A percentile compares a stretch with the other conserved stretches of the same genome.
phyloP scores from a whole-genome alignment of 1,140 invertebrate genomes.

The Oncopeltus fasciatus region DNA sequence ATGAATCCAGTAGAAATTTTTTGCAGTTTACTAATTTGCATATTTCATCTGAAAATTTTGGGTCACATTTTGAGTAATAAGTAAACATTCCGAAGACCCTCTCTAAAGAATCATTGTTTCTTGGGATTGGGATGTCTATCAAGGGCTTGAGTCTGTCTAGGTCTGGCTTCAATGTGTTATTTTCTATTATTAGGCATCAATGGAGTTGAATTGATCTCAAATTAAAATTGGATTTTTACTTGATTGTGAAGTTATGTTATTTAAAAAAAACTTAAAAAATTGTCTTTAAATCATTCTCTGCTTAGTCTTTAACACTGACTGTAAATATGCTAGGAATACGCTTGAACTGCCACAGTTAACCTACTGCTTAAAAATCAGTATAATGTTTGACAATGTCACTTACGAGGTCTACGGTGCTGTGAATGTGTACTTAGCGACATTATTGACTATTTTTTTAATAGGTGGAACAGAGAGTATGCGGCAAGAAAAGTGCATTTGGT shows the following conservation, averaged over 20 bases:
- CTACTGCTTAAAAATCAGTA: no score
- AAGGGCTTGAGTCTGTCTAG: neutral
- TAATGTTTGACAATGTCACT: no score
- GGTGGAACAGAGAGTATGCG: neutral
- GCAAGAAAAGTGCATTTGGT: neutral
- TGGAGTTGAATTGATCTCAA: neutral
- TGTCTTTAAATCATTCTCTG: neutral
- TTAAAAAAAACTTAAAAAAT: neutral
- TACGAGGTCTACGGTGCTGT: no score
- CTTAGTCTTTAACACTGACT: neutral
- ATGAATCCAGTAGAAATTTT: no score
- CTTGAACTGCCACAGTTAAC: no score
- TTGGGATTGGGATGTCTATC: neutral
- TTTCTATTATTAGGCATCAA: neutral
- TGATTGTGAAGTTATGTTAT: neutral
- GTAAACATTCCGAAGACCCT: neutral
- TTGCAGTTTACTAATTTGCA: neutral
- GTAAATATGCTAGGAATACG: no score
- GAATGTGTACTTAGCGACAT: no score
- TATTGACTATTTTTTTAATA: no score
- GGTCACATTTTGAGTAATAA: neutral
- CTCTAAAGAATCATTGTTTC: neutral
- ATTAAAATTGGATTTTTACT: neutral
- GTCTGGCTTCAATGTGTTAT: neutral
- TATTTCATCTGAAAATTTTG: neutral